Conservation (phyloP, 2,113 vertebrate species). For the Ammodytes dubius region DNA sequence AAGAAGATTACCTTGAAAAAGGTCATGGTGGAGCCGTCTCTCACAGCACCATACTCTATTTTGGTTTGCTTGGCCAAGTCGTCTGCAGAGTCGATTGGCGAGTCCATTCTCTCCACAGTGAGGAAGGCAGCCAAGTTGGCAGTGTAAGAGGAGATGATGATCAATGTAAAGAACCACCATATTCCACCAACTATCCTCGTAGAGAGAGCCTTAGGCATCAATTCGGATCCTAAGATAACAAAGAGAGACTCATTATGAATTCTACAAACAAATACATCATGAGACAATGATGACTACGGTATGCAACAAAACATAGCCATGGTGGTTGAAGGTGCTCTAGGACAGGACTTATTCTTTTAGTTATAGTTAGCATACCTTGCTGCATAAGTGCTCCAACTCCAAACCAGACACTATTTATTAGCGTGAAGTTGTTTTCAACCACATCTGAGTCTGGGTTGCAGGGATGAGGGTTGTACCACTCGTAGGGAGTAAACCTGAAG, state of each 20-base stretch:
- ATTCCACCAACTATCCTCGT: slow-evolving; percentile 99
- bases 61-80: slow-evolving; percentile 98
- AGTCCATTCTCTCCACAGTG: slow-evolving; percentile 98
- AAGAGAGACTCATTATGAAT: slow-evolving; percentile 31
- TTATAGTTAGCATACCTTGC: slow-evolving; percentile 88
- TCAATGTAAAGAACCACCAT: slow-evolving; percentile 99
- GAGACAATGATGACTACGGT: neutral
- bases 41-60: slow-evolving; percentile 97
- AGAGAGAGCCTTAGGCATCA: slow-evolving; percentile 99
- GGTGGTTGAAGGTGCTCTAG: neutral
- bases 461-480: slow-evolving; percentile 99
- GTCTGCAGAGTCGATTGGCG: slow-evolving; percentile 96
- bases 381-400: slow-evolving; percentile 99
- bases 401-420: slow-evolving; percentile 99
- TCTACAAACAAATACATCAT: neutral
- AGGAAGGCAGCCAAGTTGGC: slow-evolving; percentile 98
- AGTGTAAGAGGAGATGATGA: slow-evolving; percentile 99
- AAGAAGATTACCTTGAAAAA: slow-evolving; percentile 94
- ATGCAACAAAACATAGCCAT: neutral
- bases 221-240: slow-evolving; percentile 91
- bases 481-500: slow-evolving; percentile 97
- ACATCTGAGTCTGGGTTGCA: slow-evolving; percentile 99
- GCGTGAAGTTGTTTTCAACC: slow-evolving; percentile 99
- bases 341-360: neutral
- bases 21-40: slow-evolving; percentile 98